phyloP scores from a whole-genome alignment of 2,888 invertebrate species.

The Spodoptera exigua region DNA sequence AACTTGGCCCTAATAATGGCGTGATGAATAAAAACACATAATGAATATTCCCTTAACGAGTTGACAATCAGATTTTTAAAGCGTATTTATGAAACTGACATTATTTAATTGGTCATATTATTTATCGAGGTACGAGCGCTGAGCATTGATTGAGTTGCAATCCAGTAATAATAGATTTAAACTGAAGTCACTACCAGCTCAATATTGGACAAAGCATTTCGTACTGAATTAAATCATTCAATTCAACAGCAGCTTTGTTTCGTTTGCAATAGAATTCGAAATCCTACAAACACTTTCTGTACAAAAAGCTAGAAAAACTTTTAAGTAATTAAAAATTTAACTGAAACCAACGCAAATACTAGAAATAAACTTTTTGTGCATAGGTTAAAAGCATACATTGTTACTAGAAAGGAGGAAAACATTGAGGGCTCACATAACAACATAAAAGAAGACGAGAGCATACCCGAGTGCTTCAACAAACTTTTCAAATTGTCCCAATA shows the following conservation, averaged over 20 bases:
- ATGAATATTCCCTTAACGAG: too few species aligned
- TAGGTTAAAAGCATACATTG: constrained; percentile 12
- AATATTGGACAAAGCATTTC: constrained; percentile 2
- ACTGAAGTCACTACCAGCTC: not conserved
- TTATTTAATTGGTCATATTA: not conserved
- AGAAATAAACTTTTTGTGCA: not conserved
- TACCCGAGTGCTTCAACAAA: constrained; percentile 36
- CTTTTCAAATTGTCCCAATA: constrained; percentile 49
- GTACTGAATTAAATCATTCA: not conserved
- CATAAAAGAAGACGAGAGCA: constrained; percentile 27
- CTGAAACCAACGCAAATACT: too few species aligned
- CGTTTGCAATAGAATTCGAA: not conserved
- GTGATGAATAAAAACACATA: too few species aligned
- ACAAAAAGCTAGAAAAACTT: too few species aligned
- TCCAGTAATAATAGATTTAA: not conserved
- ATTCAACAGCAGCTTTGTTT: not conserved
- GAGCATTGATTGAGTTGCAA: not conserved
- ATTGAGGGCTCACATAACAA: constrained; percentile 22
- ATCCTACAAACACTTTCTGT: not conserved
- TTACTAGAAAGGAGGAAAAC: constrained; percentile 21
- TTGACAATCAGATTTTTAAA: too few species aligned
- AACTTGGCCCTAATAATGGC: too few species aligned
- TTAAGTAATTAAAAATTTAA: too few species aligned
- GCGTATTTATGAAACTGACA: not conserved
- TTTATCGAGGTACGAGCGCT: not conserved